Conservation (phyloP, 2,888 invertebrate genomes). For the Aleiodes alternator region DNA sequence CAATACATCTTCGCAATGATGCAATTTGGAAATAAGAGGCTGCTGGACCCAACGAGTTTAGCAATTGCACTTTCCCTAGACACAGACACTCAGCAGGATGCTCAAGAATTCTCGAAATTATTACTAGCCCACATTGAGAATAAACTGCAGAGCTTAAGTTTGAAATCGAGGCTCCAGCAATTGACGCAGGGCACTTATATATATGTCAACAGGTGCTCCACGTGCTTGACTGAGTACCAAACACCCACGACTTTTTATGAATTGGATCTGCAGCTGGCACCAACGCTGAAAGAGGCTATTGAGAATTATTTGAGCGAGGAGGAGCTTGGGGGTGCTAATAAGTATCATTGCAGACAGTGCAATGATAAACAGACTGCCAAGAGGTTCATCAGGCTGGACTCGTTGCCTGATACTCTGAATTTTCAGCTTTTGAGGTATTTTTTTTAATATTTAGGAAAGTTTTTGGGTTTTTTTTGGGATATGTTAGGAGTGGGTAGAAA, state of each 20-base stretch:
- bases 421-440: slow-evolving; percentile 77
- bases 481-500: too few species aligned
- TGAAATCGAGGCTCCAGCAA: slow-evolving; percentile 68
- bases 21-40: slow-evolving; percentile 77
- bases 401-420: slow-evolving; percentile 79
- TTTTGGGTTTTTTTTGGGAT: too few species aligned
- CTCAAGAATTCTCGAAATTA: slow-evolving; percentile 81
- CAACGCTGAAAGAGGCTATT: slow-evolving; percentile 77
- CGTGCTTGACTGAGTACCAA: slow-evolving; percentile 77
- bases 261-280: slow-evolving; percentile 79
- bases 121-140: slow-evolving; percentile 79
- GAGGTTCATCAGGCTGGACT: slow-evolving; percentile 77
- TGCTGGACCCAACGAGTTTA: slow-evolving; percentile 79
- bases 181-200: slow-evolving; percentile 72
- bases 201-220: slow-evolving; percentile 74
- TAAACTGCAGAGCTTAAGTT: slow-evolving; percentile 71
- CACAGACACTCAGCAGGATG: slow-evolving; percentile 80
- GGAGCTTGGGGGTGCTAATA: slow-evolving; percentile 78
- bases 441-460: not conserved
- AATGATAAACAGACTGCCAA: slow-evolving; percentile 78
- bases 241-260: slow-evolving; percentile 79
- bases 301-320: slow-evolving; percentile 79
- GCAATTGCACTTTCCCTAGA: slow-evolving; percentile 78
- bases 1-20: slow-evolving; percentile 80
- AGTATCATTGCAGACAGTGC: slow-evolving; percentile 79